Evolutionary conservation across 1,140 invertebrate genomes (phyloP).

Genomic region (Cotesia vestalis): DNA sequence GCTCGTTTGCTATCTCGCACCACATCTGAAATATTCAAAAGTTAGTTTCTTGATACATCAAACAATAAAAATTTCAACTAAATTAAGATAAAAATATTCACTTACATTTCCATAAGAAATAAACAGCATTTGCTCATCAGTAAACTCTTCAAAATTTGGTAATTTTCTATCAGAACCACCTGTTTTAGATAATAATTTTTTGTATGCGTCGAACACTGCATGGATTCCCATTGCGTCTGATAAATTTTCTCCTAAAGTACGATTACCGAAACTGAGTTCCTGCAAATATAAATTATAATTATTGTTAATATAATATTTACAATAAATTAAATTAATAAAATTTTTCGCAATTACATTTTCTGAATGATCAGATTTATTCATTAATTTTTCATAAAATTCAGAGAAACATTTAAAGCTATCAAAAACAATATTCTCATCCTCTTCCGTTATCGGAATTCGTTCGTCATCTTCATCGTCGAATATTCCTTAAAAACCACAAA

Average conservation of each 20-base stretch:
- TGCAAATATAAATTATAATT: neutral
- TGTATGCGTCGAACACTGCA: constrained; percentile 76
- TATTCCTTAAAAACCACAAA: constrained; percentile 7
- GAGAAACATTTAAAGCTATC: constrained; percentile 84
- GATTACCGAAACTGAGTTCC: constrained; percentile 8
- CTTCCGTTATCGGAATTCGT: constrained; percentile 68
- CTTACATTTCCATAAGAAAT: constrained; percentile 80
- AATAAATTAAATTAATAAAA: constrained; percentile 6
- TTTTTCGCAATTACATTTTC: too few species aligned
- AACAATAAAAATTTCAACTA: neutral
- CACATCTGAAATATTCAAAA: constrained; percentile 17
- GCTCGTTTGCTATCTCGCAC: constrained; percentile 26
- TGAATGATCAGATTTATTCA: neutral
- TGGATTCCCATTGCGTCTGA: constrained; percentile 85
- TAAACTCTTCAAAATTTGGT: constrained; percentile 77
- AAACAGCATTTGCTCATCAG: constrained; percentile 84
- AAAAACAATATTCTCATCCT: constrained; percentile 71
- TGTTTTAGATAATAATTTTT: constrained; percentile 65
- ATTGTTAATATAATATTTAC: too few species aligned
- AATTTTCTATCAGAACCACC: constrained; percentile 68
- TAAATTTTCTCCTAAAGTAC: constrained; percentile 83
- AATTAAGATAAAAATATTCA: constrained; percentile 38
- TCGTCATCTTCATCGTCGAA: constrained; percentile 72
- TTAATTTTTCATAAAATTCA: constrained; percentile 78
- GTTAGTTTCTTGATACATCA: too few species aligned